phyloP scores from a whole-genome alignment of 2,797 vertebrate species.

The Synaphobranchus kaupii region DNA sequence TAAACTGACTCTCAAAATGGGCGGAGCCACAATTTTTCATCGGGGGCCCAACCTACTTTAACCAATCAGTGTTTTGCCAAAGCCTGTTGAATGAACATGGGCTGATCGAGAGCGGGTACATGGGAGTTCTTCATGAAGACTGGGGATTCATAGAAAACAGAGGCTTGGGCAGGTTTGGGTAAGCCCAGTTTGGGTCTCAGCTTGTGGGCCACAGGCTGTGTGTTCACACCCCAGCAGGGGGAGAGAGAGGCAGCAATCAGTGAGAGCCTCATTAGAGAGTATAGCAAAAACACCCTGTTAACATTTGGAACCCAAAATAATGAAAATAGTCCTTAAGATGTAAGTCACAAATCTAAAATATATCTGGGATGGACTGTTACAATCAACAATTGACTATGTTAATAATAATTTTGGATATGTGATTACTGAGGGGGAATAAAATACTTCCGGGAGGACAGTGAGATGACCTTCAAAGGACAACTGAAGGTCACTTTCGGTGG shows the following conservation, averaged over 20 bases:
- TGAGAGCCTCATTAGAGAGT: background rate
- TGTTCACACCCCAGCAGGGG: too few relatives aligned
- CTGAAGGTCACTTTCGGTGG: conserved; percentile 8
- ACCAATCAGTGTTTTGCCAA: background rate
- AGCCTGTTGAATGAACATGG: background rate
- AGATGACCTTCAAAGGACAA: background rate
- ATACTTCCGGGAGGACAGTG: background rate
- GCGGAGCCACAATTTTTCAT: background rate
- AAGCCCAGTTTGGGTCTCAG: too few relatives aligned
- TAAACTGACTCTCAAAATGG: background rate
- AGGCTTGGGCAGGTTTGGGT: too few relatives aligned
- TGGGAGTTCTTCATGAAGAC: background rate
- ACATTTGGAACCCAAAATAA: too few relatives aligned
- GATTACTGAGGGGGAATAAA: background rate
- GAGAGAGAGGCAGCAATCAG: background rate
- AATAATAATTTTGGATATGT: background rate
- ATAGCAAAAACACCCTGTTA: too few relatives aligned
- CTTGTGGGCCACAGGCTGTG: too few relatives aligned
- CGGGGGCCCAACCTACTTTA: background rate
- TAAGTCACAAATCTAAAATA: too few relatives aligned
- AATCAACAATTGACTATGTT: background rate
- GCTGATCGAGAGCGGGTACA: background rate
- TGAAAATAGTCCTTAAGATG: too few relatives aligned
- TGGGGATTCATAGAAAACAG: too few relatives aligned
- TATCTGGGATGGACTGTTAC: background rate